A percentile compares a stretch with the other conserved stretches of the same genome.
Conservation (phyloP, 2,113 vertebrate genomes). For the Acinonyx jubatus region DNA sequence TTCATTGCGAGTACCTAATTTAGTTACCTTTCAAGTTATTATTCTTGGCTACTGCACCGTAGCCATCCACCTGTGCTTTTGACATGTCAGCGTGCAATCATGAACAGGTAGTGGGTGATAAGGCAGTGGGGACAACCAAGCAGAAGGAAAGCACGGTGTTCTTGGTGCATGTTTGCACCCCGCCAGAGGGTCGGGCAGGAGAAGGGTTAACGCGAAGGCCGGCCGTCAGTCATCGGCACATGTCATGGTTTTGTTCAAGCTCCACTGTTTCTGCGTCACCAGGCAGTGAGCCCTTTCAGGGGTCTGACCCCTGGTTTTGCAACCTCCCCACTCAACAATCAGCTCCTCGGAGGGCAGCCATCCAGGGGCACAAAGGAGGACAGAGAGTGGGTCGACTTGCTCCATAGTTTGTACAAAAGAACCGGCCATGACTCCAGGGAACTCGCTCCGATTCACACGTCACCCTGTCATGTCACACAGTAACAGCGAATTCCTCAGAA, state of each 20-base stretch:
- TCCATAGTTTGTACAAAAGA: neutral
- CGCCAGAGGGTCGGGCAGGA: neutral
- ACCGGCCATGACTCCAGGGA: conserved; percentile 20
- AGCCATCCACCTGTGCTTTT: neutral
- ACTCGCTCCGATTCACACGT: conserved; percentile 1
- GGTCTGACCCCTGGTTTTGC: neutral
- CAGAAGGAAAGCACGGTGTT: neutral
- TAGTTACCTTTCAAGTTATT: neutral
- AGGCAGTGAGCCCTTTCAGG: neutral
- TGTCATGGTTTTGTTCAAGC: neutral
- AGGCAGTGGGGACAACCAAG: neutral
- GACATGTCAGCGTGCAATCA: neutral
- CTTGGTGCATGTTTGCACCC: neutral
- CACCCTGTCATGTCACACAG: neutral
- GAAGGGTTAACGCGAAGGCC: neutral
- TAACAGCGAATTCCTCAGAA: conserved; percentile 16
- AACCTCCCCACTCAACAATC: neutral
- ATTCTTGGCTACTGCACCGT: neutral
- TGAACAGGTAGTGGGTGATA: neutral
- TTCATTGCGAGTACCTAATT: neutral
- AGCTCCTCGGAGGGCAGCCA: neutral
- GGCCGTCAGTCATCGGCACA: neutral
- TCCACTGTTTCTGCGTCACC: neutral
- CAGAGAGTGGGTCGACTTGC: neutral
- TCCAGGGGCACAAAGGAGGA: neutral